Percentiles rank a stretch among this genome's conserved stretches.
Evolutionary conservation across 2,888 invertebrate genomes (phyloP).

Genomic region (Scaptomyza polygonia): DNA sequence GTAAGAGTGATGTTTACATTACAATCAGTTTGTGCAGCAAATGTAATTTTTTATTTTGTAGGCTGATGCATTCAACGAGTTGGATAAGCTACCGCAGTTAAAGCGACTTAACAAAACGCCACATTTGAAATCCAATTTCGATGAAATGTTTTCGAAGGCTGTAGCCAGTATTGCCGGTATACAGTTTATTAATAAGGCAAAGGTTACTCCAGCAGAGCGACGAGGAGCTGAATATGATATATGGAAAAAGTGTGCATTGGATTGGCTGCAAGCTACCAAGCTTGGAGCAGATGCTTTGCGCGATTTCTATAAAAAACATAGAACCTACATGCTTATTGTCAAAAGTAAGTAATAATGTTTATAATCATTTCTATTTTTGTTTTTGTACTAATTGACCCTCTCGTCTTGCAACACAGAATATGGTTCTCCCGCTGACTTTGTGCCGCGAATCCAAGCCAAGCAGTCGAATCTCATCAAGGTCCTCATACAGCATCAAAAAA

Average conservation of each 20-base stretch:
- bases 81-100: slow-evolving; percentile 88
- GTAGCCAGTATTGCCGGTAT: slow-evolving; percentile 92
- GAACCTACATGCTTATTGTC: slow-evolving; percentile 90
- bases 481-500: slow-evolving; percentile 85
- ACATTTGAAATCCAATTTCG: slow-evolving; percentile 84
- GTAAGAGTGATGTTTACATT: slow-evolving; percentile 85
- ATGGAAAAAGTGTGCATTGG: slow-evolving; percentile 91
- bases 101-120: slow-evolving; percentile 80
- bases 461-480: slow-evolving; percentile 89
- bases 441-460: slow-evolving; percentile 87
- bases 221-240: slow-evolving; percentile 96
- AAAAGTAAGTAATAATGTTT: slow-evolving; percentile 87
- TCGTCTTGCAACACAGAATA: slow-evolving; percentile 87
- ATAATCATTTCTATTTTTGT: background rate
- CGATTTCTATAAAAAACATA: slow-evolving; percentile 89
- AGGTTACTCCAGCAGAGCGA: slow-evolving; percentile 89
- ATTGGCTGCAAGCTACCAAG: slow-evolving; percentile 88
- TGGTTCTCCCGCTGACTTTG: slow-evolving; percentile 92
- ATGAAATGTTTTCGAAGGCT: slow-evolving; percentile 91
- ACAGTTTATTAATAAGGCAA: slow-evolving; percentile 90
- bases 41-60: slow-evolving; percentile 84
- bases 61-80: slow-evolving; percentile 93
- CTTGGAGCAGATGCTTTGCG: slow-evolving; percentile 84
- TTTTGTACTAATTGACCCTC: background rate
- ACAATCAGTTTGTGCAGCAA: background rate